Conservation (phyloP, 2,113 vertebrate genomes). For the Thamnaconus septentrionalis region DNA sequence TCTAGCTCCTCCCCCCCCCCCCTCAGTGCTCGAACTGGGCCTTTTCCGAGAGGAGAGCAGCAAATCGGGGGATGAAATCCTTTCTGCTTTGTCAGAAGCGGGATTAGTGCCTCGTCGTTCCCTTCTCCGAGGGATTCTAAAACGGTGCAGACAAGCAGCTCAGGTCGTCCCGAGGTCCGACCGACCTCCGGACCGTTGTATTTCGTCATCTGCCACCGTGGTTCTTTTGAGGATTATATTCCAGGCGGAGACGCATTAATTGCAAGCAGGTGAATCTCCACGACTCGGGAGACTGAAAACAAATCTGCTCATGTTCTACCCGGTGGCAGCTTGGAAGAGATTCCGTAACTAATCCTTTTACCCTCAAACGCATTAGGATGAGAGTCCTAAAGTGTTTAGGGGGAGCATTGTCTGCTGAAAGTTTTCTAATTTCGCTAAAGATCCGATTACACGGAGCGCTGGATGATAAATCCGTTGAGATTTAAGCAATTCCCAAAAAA, state of each 20-base stretch:
- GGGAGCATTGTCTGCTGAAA: slow-evolving; percentile 1
- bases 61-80: slow-evolving; percentile 34
- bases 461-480: background rate
- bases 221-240: slow-evolving; percentile 41
- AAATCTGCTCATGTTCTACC: slow-evolving; percentile 26
- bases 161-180: slow-evolving; percentile 47
- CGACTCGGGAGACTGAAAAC: slow-evolving; percentile 26
- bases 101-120: slow-evolving; percentile 40
- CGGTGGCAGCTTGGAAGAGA: slow-evolving; percentile 8
- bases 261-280: slow-evolving; percentile 22
- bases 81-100: slow-evolving; percentile 16
- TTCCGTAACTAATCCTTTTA: slow-evolving; percentile 28
- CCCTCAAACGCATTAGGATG: background rate
- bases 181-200: slow-evolving; percentile 42
- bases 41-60: slow-evolving; percentile 30
- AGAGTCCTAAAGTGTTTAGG: slow-evolving; percentile 5
- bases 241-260: slow-evolving; percentile 50
- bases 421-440: too few relatives aligned
- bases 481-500: too few relatives aligned
- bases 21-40: background rate
- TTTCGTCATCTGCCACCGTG: slow-evolving; percentile 42
- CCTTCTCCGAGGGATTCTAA: slow-evolving; percentile 11
- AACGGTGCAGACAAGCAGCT: slow-evolving; percentile 19
- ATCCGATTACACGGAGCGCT: background rate
- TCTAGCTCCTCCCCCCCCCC: too few relatives aligned